Evolutionary conservation across 53 echinoderm and acorn worm species (phyloP).

Genomic region (Actinopyga echinites): DNA sequence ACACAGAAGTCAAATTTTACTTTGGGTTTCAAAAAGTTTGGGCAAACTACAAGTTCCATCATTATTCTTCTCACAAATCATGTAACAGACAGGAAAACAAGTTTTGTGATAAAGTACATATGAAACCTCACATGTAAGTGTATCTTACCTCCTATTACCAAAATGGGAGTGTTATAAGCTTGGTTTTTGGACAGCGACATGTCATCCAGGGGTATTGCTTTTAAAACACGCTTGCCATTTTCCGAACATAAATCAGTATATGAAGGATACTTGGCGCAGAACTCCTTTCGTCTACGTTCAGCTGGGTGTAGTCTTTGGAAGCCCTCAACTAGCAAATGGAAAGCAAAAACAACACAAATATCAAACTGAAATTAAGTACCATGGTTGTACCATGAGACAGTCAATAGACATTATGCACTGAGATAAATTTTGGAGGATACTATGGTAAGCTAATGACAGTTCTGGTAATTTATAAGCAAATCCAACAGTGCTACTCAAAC

Average conservation of each 20-base stretch:
- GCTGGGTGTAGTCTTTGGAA: neutral
- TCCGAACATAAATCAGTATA: conserved; percentile 69
- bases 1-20: too few relatives aligned
- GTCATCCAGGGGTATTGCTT: conserved; percentile 71
- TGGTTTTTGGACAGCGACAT: conserved; percentile 57
- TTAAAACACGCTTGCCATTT: conserved; percentile 18
- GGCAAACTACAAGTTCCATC: too few relatives aligned
- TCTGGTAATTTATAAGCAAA: too few relatives aligned
- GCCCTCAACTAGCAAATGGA: neutral
- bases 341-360: neutral
- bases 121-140: neutral
- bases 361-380: too few relatives aligned
- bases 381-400: too few relatives aligned
- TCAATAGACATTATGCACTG: too few relatives aligned
- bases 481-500: too few relatives aligned
- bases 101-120: neutral
- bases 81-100: too few relatives aligned
- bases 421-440: too few relatives aligned
- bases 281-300: conserved; percentile 55
- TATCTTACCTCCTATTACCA: conserved; percentile 83
- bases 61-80: too few relatives aligned
- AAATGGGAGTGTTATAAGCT: conserved; percentile 85
- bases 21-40: too few relatives aligned
- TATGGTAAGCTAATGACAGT: too few relatives aligned
- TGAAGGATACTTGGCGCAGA: conserved; percentile 73